These are phyloP conservation scores for Cheilosia vulpina DNA, from an alignment of 2,888 invertebrate genomes.

Conservation along the genomic window DNA sequence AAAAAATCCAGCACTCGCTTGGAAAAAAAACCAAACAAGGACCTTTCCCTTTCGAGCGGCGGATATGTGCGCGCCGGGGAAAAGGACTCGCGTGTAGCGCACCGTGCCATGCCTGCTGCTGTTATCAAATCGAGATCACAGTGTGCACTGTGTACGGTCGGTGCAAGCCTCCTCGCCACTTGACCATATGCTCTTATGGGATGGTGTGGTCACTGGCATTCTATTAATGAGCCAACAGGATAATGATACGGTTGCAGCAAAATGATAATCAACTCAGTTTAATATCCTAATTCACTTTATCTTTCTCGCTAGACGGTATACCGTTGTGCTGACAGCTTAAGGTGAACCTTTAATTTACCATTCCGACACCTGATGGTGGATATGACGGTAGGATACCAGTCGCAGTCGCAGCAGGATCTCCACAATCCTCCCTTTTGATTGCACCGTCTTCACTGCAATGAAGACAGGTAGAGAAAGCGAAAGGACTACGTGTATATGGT, in stretches of 20 bases:
- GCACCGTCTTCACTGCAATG: slow-evolving; percentile 50
- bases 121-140: slow-evolving; percentile 71
- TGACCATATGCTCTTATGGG: slow-evolving; percentile 65
- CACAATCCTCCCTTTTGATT: slow-evolving; percentile 3
- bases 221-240: slow-evolving; percentile 74
- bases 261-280: slow-evolving; percentile 67
- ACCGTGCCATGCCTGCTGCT: slow-evolving; percentile 73
- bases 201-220: slow-evolving; percentile 61
- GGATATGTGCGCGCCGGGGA: neutral
- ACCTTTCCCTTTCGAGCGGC: slow-evolving; percentile 53
- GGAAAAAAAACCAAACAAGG: slow-evolving; percentile 40
- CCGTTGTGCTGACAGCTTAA: slow-evolving; percentile 73
- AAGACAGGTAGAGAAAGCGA: slow-evolving; percentile 52
- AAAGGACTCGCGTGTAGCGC: slow-evolving; percentile 70
- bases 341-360: slow-evolving; percentile 73
- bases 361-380: slow-evolving; percentile 74
- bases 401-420: slow-evolving; percentile 62
- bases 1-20: slow-evolving; percentile 53
- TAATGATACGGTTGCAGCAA: slow-evolving; percentile 58
- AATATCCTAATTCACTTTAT: slow-evolving; percentile 71
- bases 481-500: slow-evolving; percentile 30
- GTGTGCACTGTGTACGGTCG: slow-evolving; percentile 11
- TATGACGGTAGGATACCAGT: slow-evolving; percentile 7
- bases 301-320: slow-evolving; percentile 40
- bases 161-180: slow-evolving; percentile 52